A percentile compares a stretch with the other conserved stretches of the same genome.
Evolutionary conservation across 2,888 invertebrate genomes (phyloP).

Genomic region (Rutpela maculata): DNA sequence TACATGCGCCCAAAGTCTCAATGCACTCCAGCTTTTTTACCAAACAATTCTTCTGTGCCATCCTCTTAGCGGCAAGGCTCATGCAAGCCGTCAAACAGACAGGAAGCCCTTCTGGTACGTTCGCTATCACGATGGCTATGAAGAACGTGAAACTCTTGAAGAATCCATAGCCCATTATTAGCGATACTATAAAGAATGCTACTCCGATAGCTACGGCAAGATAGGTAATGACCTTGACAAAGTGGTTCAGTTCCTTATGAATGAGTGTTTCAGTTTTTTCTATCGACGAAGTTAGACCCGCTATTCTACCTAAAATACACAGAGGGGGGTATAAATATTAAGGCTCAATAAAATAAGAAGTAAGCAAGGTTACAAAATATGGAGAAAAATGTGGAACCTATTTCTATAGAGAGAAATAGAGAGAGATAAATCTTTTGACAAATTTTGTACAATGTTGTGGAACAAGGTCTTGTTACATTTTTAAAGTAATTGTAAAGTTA

Average conservation of each 20-base stretch:
- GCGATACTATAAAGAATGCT: conserved; percentile 52
- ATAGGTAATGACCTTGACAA: conserved; percentile 57
- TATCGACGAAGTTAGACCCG: conserved; percentile 81
- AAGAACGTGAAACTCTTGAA: conserved; percentile 56
- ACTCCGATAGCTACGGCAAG: conserved; percentile 53
- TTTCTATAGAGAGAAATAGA: too few relatives aligned
- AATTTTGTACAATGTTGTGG: too few relatives aligned
- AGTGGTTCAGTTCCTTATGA: conserved; percentile 77
- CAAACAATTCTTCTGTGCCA: conserved; percentile 60
- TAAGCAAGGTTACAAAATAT: too few relatives aligned
- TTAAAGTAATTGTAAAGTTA: too few relatives aligned
- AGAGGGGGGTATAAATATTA: too few relatives aligned
- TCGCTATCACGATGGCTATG: conserved; percentile 56
- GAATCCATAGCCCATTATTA: conserved; percentile 54
- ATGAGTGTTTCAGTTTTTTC: conserved; percentile 84
- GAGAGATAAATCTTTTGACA: too few relatives aligned
- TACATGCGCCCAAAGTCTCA: conserved; percentile 59
- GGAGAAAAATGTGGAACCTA: too few relatives aligned
- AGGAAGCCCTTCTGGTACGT: conserved; percentile 61
- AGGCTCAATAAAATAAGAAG: too few relatives aligned
- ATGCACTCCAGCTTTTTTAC: conserved; percentile 59
- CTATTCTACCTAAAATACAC: conserved; percentile 72
- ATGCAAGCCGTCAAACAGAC: conserved; percentile 60
- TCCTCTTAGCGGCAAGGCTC: conserved; percentile 60
- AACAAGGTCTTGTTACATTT: too few relatives aligned